These are phyloP conservation scores for Pseudochirops corinnae DNA, from an alignment of 2,797 vertebrate genomes.

Conservation along the genomic window DNA sequence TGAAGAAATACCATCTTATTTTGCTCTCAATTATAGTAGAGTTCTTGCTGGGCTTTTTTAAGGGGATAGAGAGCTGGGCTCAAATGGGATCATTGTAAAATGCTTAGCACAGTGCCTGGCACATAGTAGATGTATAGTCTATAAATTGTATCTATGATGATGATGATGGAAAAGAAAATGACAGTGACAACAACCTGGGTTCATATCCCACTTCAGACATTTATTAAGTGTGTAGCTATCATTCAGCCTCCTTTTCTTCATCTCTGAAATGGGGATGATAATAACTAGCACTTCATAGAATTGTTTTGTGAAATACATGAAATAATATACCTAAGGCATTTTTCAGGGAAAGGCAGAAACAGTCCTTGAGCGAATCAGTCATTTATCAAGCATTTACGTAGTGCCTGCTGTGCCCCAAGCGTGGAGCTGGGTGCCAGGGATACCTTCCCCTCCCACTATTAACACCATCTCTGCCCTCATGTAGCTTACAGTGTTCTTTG, in stretches of 20 bases:
- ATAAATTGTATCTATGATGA: not conserved
- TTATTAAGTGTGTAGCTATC: not conserved
- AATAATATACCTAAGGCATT: not conserved
- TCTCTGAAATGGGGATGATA: not conserved
- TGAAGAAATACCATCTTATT: conserved; percentile 39
- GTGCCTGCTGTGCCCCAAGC: not conserved
- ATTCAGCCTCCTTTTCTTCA: not conserved
- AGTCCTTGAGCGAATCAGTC: not conserved
- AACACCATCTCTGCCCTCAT: not conserved
- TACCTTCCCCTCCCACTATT: accelerated
- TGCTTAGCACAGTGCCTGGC: not conserved
- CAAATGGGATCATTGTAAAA: not conserved
- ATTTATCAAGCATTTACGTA: not conserved
- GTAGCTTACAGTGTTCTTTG: not conserved
- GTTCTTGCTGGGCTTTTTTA: not conserved
- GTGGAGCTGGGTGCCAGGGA: not conserved
- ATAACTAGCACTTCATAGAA: not conserved
- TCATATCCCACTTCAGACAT: not conserved
- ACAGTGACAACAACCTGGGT: not conserved
- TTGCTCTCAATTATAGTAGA: not conserved
- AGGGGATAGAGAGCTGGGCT: not conserved
- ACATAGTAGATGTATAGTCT: not conserved
- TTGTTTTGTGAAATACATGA: not conserved
- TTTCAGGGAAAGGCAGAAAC: not conserved
- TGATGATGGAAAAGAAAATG: not conserved